Conservation (phyloP, 2,113 vertebrate genomes). For the Zosterops pallidus region DNA sequence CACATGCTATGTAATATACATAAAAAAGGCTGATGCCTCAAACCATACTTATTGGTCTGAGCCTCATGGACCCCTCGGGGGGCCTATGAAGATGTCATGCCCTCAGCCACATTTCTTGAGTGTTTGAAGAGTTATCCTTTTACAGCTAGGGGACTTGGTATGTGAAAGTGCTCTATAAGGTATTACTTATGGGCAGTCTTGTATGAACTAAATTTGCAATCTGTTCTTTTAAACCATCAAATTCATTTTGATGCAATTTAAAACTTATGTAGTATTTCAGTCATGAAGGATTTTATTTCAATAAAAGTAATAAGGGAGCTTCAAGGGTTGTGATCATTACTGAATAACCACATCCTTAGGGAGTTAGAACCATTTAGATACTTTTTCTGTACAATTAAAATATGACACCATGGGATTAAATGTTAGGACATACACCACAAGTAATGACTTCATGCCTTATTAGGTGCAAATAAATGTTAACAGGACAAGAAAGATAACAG, state of each 20-base stretch:
- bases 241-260: slow-evolving; percentile 50
- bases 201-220: slow-evolving; percentile 14
- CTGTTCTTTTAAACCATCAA: slow-evolving; percentile 31
- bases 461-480: slow-evolving; percentile 50
- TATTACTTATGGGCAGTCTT: not conserved
- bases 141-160: not conserved
- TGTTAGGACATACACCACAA: slow-evolving; percentile 15
- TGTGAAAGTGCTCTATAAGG: not conserved
- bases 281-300: slow-evolving; percentile 37
- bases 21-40: not conserved
- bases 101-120: not conserved
- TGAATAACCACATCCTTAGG: slow-evolving; percentile 30
- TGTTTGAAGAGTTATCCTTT: not conserved
- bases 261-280: slow-evolving; percentile 48
- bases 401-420: slow-evolving; percentile 26
- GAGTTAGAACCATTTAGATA: not conserved
- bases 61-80: not conserved
- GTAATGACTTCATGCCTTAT: slow-evolving; percentile 55
- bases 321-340: slow-evolving; percentile 45
- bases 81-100: not conserved
- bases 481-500: slow-evolving; percentile 9
- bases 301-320: slow-evolving; percentile 55
- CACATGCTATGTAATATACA: not conserved
- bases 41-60: not conserved
- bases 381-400: slow-evolving; percentile 51